Base-by-base conservation (phyloP, 2,113 vertebrate genomes). In the Stercorarius parasiticus region DNA sequence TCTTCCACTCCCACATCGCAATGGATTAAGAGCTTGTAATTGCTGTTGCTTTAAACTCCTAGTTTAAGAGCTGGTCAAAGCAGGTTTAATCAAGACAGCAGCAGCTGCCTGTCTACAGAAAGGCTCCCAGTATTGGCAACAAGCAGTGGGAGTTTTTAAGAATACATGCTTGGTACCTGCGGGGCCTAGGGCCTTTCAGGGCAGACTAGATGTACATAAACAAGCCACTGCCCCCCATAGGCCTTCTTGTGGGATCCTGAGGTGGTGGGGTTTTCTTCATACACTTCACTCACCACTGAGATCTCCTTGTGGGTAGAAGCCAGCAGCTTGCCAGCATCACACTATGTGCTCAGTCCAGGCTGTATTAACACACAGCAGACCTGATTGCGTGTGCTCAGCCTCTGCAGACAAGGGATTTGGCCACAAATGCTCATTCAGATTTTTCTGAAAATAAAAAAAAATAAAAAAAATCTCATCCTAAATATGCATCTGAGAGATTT, bases 1-100 rank as follows among this genome's bases (percentile, higher is more conserved):
- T 25, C 45, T 87, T 78, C 58, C 93, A 70, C 96, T 88, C 94
- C 90, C 88, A 69, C 82, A 4, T 20, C 3, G 66, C 73, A 36
- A 5, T 69, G 93, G 96, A 96, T 96, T 91, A 96, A 78, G 91
- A 74, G 72, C 77, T 40, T n/a, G 78, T 82, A 91, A 93, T 73
- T 94, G 95, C 90, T 50, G 42, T 40, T 86, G 82, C 90, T 93
- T 55, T 66, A 45, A 90, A 88, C 25, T 92, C 38, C 59, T 78
- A 5, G 0, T 86, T 81, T 62, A 85, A 76, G 82, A 73, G 79
- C 85, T 81, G 88, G 66, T n/a, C 95, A 9, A 50, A 83, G 92
- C 86, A 74, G 71, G 30, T 90, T 83, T 71, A 88, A 92, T 70
- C 76, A 34, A 66, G 82, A 40, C 77, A 42, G 92, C 69, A 53